Base-by-base conservation (phyloP, 2,888 invertebrate genomes). In the Phorcus lineatus region DNA sequence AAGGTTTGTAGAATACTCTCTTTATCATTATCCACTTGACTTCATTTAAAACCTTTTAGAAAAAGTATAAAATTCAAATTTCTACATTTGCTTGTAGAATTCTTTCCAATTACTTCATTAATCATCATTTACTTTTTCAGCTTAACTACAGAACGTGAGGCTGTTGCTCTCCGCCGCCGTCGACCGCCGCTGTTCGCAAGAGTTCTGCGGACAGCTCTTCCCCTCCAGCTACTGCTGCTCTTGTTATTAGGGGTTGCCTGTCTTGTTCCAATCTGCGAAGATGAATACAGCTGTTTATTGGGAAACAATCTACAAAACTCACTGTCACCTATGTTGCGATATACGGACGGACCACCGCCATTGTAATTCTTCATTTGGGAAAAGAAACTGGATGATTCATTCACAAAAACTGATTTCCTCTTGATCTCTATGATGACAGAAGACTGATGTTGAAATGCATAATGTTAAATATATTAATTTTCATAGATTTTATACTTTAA, bases 271-370 rank as follows among this genome's bases (percentile, higher is more conserved):
- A 96, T 96, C 93, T 95, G 96, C 85, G 93, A 94, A 84, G 96
- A 97, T 94, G 97, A 97, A 91, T 96, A 96, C 93, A 95, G 96
- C 84, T 97, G 97, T 93, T 96, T 96, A 93, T 95, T 98, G 92
- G 95, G 96, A 88, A 97, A 97, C 93, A 96, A 96, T 88, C 95
- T 97, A 89, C 96, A 96, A 24, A 95, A 96, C 87, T 96, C 96
- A 88, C 95, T 98, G 80, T 96, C 97, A 87, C 98, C 98, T 62
- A 96, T 97, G 93, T 94, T 98, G 87, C 95, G 96, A 81, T 98
- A 98, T 94, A 96, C 97, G 28, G 96, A 98, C 92, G 98, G 98
- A 85, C 97, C 98, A 75, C 99, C 98, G 81, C 98, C 99, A 78
- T 95, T 97, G 82, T 98, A 96, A 77, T 47, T 6, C 47, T 13